Evolutionary conservation across 2,888 invertebrate species (phyloP).

Genomic region (Marronus borbonicus): DNA sequence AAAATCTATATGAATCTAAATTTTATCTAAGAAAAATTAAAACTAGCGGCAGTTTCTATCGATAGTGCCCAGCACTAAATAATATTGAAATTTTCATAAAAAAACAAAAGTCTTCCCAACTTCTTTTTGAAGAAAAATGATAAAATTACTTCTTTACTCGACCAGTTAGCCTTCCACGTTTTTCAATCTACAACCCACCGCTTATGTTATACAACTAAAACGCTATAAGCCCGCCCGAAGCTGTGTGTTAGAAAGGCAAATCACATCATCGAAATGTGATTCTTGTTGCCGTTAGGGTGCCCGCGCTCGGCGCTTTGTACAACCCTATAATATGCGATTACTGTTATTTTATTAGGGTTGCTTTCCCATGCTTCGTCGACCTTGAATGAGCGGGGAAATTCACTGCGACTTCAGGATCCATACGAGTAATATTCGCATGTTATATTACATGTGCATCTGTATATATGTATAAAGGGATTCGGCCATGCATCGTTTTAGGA

Average conservation of each 20-base stretch:
- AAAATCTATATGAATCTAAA: no score
- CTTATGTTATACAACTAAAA: neutral
- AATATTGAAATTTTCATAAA: no score
- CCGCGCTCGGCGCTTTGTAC: slow-evolving; percentile 61
- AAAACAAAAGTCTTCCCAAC: no score
- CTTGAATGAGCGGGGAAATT: slow-evolving; percentile 54
- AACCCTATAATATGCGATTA: slow-evolving; percentile 68
- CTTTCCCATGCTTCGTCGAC: slow-evolving; percentile 62
- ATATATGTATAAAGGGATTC: no score
- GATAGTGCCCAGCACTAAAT: no score
- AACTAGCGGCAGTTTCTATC: no score
- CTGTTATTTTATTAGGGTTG: slow-evolving; percentile 68
- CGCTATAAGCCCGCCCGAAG: slow-evolving; percentile 44
- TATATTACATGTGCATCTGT: neutral
- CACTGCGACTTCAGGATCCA: slow-evolving; percentile 36
- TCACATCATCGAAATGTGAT: slow-evolving; percentile 64
- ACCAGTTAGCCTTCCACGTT: neutral
- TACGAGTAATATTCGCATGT: neutral
- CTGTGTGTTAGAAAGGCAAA: slow-evolving; percentile 61
- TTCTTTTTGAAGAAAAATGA: no score
- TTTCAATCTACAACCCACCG: neutral
- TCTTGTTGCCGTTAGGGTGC: slow-evolving; percentile 62
- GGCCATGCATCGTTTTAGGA: slow-evolving; percentile 16
- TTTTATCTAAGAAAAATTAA: no score
- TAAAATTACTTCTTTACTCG: no score